Evolutionary conservation across 1,140 invertebrate species (phyloP), one percentile per base, ranked within the genome.

Genomic region (Andrena cerasifolii): DNA sequence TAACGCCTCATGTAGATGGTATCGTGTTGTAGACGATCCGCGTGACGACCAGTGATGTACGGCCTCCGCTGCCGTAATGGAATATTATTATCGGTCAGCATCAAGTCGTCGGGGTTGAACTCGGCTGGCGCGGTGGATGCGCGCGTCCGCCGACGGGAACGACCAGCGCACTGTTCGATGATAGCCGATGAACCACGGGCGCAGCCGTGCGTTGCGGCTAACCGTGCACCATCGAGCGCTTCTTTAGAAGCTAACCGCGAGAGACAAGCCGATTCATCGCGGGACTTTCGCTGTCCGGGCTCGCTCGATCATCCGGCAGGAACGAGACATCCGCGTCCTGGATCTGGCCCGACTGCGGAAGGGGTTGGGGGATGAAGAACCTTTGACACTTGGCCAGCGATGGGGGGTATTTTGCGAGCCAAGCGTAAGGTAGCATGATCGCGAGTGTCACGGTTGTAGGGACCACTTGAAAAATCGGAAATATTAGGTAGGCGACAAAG

Each of bases 41-140:
- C 90, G 89, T 91, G 91, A 91, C 89, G 91, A 91, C 83, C 85
- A 70, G 83, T 90, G 90, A 92, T 91, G 90, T 89, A 91, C 90
- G 89, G 83, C 88, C 85, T 82, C 87, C n/a, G 86, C 78, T 79
- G 75, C 84, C 82, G 87, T 88, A 90, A 92, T 92, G 91, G 90
- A 92, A 92, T 92, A 92, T 92, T 92, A 92, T 92, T 92, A 92
- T 92, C 91, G 90, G 88, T 89, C 89, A 86, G 89, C 88, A 91
- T 91, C 89, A 84, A 89, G 88, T 90, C 87, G 89, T 88, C 85
- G 85, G 87, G 87, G 87, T 89, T 89, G 87, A 91, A 89, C 89
- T 90, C 89, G n/a, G n/a, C 87, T 86, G 81, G 82, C 78, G 82
- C 78, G 82, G 62, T 82, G 79, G 78, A 54, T 65, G 78, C 43